Conservation (phyloP, 2,797 vertebrate genomes). For the Phoxinus dragarum region DNA sequence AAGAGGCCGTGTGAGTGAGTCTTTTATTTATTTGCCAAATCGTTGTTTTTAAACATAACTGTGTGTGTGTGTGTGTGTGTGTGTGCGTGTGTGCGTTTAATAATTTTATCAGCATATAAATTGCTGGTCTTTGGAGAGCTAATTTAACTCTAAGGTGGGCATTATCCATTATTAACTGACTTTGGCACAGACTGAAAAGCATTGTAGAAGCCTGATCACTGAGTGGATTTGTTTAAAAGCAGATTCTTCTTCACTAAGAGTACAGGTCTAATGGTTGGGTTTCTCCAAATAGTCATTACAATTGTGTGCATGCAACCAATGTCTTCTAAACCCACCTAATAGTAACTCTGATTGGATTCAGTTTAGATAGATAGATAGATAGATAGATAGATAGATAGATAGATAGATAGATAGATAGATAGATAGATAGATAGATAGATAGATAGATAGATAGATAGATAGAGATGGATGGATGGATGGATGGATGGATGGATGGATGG, state of each 20-base stretch:
- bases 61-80: slow-evolving; percentile 15
- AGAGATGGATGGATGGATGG: not conserved
- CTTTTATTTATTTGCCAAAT: slow-evolving; percentile 45
- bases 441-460: not conserved
- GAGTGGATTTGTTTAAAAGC: slow-evolving; percentile 45
- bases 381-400: not conserved
- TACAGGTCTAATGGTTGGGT: not conserved
- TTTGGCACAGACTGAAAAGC: slow-evolving; percentile 19
- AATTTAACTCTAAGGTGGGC: slow-evolving; percentile 48
- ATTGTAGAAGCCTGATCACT: slow-evolving; percentile 18
- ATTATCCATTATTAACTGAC: slow-evolving; percentile 51
- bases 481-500: not conserved
- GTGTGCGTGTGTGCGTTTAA: slow-evolving; percentile 34
- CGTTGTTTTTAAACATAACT: not conserved
- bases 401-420: not conserved
- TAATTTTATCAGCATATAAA: slow-evolving; percentile 54
- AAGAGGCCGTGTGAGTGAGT: slow-evolving; percentile 2
- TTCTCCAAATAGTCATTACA: slow-evolving; percentile 35
- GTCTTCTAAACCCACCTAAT: not conserved
- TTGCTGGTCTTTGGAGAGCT: slow-evolving; percentile 45
- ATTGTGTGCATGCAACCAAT: not conserved
- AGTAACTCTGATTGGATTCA: slow-evolving; percentile 6
- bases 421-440: not conserved
- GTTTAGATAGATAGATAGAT: not conserved
- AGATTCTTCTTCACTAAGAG: slow-evolving; percentile 15